Conservation (phyloP, 2,888 invertebrate species). For the Sipha maydis region DNA sequence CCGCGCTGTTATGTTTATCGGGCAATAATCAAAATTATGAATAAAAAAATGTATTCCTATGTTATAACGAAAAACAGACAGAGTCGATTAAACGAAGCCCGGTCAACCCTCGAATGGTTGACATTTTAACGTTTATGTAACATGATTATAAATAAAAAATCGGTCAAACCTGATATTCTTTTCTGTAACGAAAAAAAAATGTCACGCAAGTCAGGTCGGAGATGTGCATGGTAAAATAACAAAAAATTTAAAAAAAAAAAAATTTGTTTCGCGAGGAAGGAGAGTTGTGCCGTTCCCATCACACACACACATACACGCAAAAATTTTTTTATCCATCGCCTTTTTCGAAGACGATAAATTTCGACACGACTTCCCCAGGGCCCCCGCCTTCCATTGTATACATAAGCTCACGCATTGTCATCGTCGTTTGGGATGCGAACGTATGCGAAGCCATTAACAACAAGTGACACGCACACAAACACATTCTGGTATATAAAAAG, state of each 20-base stretch:
- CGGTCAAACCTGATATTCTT: background rate
- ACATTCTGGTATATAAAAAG: conserved; percentile 4
- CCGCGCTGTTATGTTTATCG: too few relatives aligned
- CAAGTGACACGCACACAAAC: conserved; percentile 46
- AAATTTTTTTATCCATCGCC: background rate
- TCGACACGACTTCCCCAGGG: conserved; percentile 33
- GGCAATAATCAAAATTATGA: too few relatives aligned
- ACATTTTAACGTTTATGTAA: background rate
- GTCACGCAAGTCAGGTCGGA: background rate
- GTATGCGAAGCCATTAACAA: conserved; percentile 49
- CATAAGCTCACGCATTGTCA: background rate
- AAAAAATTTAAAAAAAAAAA: background rate
- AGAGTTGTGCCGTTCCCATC: background rate
- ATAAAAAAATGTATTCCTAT: too few relatives aligned
- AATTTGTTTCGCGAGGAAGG: background rate
- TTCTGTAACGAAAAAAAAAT: background rate
- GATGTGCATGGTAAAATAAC: background rate
- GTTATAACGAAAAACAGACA: too few relatives aligned
- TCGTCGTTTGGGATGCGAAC: conserved; percentile 5
- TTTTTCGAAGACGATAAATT: conserved; percentile 40
- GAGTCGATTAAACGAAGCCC: too few relatives aligned
- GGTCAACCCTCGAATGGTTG: too few relatives aligned
- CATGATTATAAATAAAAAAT: background rate
- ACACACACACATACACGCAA: background rate
- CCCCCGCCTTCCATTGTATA: conserved; percentile 6